Evolutionary conservation across 2,797 vertebrate species (phyloP).

Genomic region (Eulemur albifrons): DNA sequence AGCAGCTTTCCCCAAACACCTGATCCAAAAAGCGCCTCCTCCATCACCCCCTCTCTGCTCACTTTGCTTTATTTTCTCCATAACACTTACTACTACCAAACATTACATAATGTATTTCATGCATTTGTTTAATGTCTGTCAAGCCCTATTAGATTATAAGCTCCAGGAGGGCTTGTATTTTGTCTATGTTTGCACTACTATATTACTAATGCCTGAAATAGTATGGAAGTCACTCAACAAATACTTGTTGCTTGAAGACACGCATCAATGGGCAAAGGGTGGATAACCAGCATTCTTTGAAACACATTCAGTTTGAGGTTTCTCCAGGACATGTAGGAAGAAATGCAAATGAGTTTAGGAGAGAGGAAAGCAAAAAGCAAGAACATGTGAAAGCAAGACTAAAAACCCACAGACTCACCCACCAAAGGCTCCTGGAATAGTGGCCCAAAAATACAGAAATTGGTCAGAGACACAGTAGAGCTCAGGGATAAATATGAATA

Average conservation of each 20-base stretch:
- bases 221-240: background rate
- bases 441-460: background rate
- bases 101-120: background rate
- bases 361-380: background rate
- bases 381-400: background rate
- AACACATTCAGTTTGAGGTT: background rate
- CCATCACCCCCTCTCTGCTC: background rate
- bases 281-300: background rate
- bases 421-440: background rate
- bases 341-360: background rate
- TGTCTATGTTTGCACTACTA: background rate
- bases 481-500: background rate
- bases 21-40: background rate
- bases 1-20: background rate
- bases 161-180: background rate
- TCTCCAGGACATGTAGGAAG: conserved; percentile 10
- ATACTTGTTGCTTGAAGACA: background rate
- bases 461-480: background rate
- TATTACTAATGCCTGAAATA: background rate
- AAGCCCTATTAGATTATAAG: background rate
- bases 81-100: background rate
- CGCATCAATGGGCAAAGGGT: background rate
- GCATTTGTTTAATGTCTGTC: background rate
- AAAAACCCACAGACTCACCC: background rate
- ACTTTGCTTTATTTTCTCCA: background rate